Evolutionary conservation across 1,140 invertebrate species (phyloP), one percentile per base, ranked within the genome.

Genomic region (Orius laevigatus): DNA sequence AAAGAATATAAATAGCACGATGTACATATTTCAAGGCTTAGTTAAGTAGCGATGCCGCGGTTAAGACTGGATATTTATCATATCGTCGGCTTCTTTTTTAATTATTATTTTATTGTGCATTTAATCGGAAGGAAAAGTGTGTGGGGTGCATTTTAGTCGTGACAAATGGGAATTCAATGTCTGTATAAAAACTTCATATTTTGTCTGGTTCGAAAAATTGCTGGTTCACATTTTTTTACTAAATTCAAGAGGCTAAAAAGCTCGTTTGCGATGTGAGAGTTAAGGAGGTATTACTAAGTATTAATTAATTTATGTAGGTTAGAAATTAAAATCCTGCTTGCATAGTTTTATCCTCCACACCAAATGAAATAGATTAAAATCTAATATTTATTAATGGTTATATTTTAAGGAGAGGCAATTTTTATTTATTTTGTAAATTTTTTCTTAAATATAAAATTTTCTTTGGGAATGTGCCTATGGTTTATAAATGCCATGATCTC

Each of bases 31-130:
- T 49, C 40, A 19, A 49, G 40, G 38, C 35, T 40, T 40, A 38
- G 46, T 40, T 32, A 41, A 35, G 38, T 39, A 20, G 25, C 31
- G 43, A 41, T 41, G 40, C 40, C 41, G 20, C 41, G 48, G 34
- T 33, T 31, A 50, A 50, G 48, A 50, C 48, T 50, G 48, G 48
- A 31, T 46, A 46, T 46, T 44, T 46, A 46, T 46, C 44, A 46
- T 8, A 46, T 33, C 20, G 44, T 35, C 44, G 44, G 44, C 44
- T 34, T 46, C 16, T 10, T 41, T 25, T 25, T 25, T 25, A 25
- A 25, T 25, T 25, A 4, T 25, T 25, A 25, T 25, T 25, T 25
- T 25, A 25, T 46, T 12, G 44, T 46, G 44, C 44, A 46, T 46
- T 46, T 46, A 46, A 41, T 34, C 35, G 19, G 31, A 46, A 15